Evolutionary conservation across 2,888 invertebrate species (phyloP).

Genomic region (Dicycla oo): DNA sequence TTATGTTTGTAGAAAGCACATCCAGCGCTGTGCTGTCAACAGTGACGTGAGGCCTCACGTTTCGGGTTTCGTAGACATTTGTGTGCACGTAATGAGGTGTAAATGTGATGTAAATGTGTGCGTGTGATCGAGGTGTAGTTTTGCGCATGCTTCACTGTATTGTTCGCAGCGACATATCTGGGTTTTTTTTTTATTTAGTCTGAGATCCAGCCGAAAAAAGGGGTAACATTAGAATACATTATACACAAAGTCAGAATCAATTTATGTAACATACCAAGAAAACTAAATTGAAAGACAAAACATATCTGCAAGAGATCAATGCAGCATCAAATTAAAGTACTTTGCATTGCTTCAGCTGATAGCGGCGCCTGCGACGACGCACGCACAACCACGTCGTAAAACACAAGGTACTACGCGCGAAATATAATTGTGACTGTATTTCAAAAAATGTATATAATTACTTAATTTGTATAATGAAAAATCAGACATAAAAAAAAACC

Average conservation of each 20-base stretch:
- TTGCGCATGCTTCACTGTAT: too few species aligned
- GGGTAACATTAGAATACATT: neutral
- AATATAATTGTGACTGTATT: neutral
- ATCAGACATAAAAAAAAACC: neutral
- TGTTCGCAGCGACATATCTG: too few species aligned
- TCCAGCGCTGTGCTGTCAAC: too few species aligned
- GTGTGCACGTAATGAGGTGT: too few species aligned
- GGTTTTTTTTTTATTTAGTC: too few species aligned
- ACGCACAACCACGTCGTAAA: constrained; percentile 22
- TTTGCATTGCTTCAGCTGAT: constrained; percentile 55
- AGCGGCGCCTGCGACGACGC: constrained; percentile 34
- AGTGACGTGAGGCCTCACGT: too few species aligned
- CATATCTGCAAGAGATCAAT: constrained; percentile 42
- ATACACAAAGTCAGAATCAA: neutral
- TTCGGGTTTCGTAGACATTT: too few species aligned
- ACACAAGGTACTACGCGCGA: constrained; percentile 2
- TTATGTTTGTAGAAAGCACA: neutral
- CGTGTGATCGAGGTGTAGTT: too few species aligned
- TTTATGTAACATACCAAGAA: constrained; percentile 13
- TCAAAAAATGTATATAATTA: neutral
- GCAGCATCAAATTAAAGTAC: constrained; percentile 40
- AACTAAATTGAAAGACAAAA: constrained; percentile 31
- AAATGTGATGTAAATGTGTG: too few species aligned
- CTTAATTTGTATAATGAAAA: neutral
- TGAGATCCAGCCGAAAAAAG: neutral